Evolutionary conservation across 2,113 vertebrate genomes (phyloP).

Genomic region (Myocastor coypus): DNA sequence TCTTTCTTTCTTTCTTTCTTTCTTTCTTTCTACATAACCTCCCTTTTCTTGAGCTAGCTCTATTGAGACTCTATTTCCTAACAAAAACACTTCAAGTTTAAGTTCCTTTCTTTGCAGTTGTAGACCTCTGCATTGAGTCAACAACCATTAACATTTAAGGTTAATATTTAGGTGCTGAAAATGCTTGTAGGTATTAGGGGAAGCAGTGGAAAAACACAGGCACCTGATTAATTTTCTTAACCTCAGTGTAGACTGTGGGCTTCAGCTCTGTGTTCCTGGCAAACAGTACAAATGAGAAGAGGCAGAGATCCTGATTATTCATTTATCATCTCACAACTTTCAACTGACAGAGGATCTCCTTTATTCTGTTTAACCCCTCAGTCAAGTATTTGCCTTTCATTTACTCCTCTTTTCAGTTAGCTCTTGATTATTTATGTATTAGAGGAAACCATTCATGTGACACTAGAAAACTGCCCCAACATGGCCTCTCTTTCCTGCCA

Average conservation of each 20-base stretch:
- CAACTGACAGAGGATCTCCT: slow-evolving; percentile 66
- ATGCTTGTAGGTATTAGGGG: not conserved
- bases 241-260: slow-evolving; percentile 49
- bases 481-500: slow-evolving; percentile 24
- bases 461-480: slow-evolving; percentile 41
- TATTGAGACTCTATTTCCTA: not conserved
- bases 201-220: slow-evolving; percentile 73
- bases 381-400: slow-evolving; percentile 69
- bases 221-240: slow-evolving; percentile 62
- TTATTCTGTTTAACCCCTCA: slow-evolving; percentile 65
- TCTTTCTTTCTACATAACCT: not conserved
- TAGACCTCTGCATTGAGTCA: not conserved
- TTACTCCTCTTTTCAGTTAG: slow-evolving; percentile 61
- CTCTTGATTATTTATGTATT: slow-evolving; percentile 64
- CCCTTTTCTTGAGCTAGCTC: slow-evolving; percentile 41
- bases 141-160: not conserved
- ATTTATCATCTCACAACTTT: slow-evolving; percentile 67
- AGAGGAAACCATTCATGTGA: slow-evolving; percentile 52
- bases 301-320: slow-evolving; percentile 71
- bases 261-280: slow-evolving; percentile 71
- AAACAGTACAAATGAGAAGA: slow-evolving; percentile 72
- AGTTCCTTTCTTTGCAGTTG: not conserved
- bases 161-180: slow-evolving; percentile 32
- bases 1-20: too few relatives aligned
- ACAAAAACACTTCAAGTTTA: not conserved